These are phyloP conservation scores for Caenorhabditis sp. DNA, from an alignment of 2,888 invertebrate genomes.

Conservation along the genomic window DNA sequence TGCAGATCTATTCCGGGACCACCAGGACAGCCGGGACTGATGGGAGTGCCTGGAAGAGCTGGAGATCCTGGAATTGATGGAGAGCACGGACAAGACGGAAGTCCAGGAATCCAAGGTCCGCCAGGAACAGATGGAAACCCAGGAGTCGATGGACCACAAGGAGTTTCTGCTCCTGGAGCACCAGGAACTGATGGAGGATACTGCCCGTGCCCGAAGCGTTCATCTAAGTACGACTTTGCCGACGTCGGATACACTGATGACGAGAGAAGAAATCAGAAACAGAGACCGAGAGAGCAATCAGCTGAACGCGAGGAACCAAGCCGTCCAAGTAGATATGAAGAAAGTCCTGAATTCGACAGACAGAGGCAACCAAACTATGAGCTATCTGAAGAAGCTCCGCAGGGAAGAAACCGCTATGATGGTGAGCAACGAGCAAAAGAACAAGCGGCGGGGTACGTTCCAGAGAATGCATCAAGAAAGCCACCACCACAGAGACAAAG, in stretches of 20 bases:
- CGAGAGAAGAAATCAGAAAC: slow-evolving; percentile 5
- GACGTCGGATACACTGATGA: slow-evolving; percentile 28
- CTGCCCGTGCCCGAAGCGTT: slow-evolving; percentile 57
- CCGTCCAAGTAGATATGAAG: slow-evolving; percentile 6
- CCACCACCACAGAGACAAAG: slow-evolving; percentile 27
- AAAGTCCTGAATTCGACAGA: slow-evolving; percentile 14
- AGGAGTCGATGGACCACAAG: slow-evolving; percentile 49
- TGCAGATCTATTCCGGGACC: slow-evolving; percentile 45
- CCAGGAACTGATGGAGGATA: slow-evolving; percentile 60
- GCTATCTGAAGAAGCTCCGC: slow-evolving; percentile 26
- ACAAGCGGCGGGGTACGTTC: background rate
- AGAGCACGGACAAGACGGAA: slow-evolving; percentile 58
- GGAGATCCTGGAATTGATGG: slow-evolving; percentile 59
- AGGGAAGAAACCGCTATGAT: slow-evolving; percentile 20
- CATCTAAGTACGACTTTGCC: slow-evolving; percentile 42
- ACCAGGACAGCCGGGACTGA: slow-evolving; percentile 50
- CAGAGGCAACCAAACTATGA: slow-evolving; percentile 35
- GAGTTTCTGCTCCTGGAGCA: slow-evolving; percentile 42
- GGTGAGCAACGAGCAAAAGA: slow-evolving; percentile 30
- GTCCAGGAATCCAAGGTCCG: slow-evolving; percentile 56
- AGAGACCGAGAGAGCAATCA: slow-evolving; percentile 17
- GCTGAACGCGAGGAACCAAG: slow-evolving; percentile 8
- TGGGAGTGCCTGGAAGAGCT: slow-evolving; percentile 41
- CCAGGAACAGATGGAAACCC: slow-evolving; percentile 54
- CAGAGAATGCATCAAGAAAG: slow-evolving; percentile 1